phyloP scores from a whole-genome alignment of 2,888 invertebrate genomes.

The Pristionchus entomophagus region DNA sequence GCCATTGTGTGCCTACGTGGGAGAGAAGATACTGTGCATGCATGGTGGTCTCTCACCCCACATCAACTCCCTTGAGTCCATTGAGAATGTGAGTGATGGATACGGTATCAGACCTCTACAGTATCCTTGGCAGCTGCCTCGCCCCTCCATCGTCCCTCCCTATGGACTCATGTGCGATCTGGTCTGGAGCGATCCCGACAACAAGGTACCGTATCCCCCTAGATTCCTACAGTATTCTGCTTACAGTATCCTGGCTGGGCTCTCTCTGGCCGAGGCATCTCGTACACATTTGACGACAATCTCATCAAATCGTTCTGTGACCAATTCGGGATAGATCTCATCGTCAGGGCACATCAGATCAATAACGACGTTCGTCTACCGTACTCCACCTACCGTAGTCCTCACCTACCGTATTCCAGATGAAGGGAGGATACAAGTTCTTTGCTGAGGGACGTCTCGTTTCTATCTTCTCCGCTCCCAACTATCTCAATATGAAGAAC shows the following conservation, averaged over 20 bases:
- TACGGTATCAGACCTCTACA: conserved; percentile 9
- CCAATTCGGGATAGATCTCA: conserved; percentile 78
- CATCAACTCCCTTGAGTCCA: conserved; percentile 56
- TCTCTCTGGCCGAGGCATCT: conserved; percentile 78
- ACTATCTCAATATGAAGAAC: conserved; percentile 65
- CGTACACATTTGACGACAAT: conserved; percentile 80
- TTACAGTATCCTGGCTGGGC: conserved; percentile 58
- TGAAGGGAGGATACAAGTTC: conserved; percentile 62
- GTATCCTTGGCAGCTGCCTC: conserved; percentile 53
- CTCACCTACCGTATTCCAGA: too few species aligned
- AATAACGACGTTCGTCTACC: conserved; percentile 59
- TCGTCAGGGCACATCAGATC: conserved; percentile 80
- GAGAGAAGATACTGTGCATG: conserved; percentile 65
- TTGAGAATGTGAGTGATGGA: conserved; percentile 55
- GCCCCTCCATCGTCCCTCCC: conserved; percentile 64
- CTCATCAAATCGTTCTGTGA: conserved; percentile 79
- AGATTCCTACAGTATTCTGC: too few species aligned
- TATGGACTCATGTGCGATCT: conserved; percentile 67
- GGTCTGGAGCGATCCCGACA: conserved; percentile 66
- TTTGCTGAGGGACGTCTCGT: conserved; percentile 61
- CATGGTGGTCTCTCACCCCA: conserved; percentile 71
- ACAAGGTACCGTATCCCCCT: conserved; percentile 39
- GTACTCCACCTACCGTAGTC: background rate
- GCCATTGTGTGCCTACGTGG: conserved; percentile 65
- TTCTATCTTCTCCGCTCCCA: too few species aligned